Evolutionary conservation across 2,888 invertebrate genomes (phyloP).

Genomic region (Anticlea derivata): DNA sequence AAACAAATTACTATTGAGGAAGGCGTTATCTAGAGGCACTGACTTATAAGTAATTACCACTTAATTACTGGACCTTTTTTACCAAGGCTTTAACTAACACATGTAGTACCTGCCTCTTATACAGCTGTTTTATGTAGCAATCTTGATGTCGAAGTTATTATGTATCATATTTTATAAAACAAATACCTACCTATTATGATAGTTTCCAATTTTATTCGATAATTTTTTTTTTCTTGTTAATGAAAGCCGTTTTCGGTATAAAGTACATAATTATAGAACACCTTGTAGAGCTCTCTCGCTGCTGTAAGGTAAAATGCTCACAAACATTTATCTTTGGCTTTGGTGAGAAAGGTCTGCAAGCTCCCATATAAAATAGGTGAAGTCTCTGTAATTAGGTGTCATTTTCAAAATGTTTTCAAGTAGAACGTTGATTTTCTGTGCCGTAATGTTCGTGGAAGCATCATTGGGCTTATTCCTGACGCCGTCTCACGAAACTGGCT

Average conservation of each 20-base stretch:
- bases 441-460: constrained; percentile 23
- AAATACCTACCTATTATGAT: no score
- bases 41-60: constrained; percentile 58
- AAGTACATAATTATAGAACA: no score
- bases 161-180: no score
- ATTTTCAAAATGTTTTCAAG: constrained; percentile 48
- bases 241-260: no score
- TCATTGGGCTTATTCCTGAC: constrained; percentile 47
- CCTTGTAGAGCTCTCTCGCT: no score
- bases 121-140: no score
- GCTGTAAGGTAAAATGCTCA: no score
- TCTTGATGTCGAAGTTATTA: no score
- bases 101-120: no score
- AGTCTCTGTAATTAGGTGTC: constrained; percentile 8
- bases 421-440: constrained; percentile 35
- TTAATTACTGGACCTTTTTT: constrained; percentile 16
- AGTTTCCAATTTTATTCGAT: no score
- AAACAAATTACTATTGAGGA: constrained; percentile 21
- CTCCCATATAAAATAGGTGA: constrained; percentile 17
- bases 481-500: constrained; percentile 51
- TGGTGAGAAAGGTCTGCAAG: constrained; percentile 3
- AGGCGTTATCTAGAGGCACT: constrained; percentile 59
- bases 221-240: no score
- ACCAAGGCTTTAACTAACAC: neutral
- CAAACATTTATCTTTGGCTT: no score